Percentiles rank a stretch among this genome's conserved stretches.
phyloP scores from a whole-genome alignment of 2,888 invertebrate species.

The Ophion costatus region DNA sequence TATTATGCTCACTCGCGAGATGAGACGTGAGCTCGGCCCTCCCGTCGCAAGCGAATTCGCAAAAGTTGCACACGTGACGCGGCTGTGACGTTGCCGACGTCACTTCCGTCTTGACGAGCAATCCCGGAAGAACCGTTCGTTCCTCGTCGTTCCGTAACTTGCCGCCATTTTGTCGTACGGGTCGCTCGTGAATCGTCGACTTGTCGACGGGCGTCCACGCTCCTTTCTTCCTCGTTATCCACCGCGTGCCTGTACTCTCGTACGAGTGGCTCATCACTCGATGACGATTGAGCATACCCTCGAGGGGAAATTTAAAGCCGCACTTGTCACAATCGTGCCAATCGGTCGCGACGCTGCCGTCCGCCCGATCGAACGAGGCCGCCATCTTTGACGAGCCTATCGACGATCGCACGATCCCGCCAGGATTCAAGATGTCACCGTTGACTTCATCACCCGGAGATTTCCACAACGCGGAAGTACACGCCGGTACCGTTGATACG shows the following conservation, averaged over 20 bases:
- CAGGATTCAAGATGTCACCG: background rate
- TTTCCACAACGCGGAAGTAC: slow-evolving; percentile 15
- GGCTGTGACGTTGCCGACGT: background rate
- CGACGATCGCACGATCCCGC: background rate
- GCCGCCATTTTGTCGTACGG: background rate
- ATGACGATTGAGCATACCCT: slow-evolving; percentile 75
- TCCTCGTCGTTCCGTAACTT: background rate
- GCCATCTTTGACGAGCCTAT: background rate
- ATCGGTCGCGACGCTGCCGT: slow-evolving; percentile 21
- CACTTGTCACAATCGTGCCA: slow-evolving; percentile 74
- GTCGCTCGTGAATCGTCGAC: background rate
- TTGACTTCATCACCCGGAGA: background rate
- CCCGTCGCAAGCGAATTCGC: slow-evolving; percentile 68
- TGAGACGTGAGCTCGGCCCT: slow-evolving; percentile 65
- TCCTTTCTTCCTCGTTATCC: background rate
- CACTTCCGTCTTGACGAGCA: background rate
- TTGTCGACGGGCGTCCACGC: slow-evolving; percentile 6
- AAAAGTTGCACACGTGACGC: slow-evolving; percentile 67
- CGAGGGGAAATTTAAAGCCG: slow-evolving; percentile 74
- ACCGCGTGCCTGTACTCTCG: slow-evolving; percentile 9
- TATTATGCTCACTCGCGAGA: slow-evolving; percentile 64
- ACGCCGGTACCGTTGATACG: background rate
- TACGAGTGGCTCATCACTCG: slow-evolving; percentile 65
- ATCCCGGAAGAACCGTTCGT: background rate
- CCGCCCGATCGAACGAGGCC: background rate